These are phyloP conservation scores for Orthochromis malagaraziensis DNA, from an alignment of 2,113 vertebrate genomes.

Conservation along the genomic window DNA sequence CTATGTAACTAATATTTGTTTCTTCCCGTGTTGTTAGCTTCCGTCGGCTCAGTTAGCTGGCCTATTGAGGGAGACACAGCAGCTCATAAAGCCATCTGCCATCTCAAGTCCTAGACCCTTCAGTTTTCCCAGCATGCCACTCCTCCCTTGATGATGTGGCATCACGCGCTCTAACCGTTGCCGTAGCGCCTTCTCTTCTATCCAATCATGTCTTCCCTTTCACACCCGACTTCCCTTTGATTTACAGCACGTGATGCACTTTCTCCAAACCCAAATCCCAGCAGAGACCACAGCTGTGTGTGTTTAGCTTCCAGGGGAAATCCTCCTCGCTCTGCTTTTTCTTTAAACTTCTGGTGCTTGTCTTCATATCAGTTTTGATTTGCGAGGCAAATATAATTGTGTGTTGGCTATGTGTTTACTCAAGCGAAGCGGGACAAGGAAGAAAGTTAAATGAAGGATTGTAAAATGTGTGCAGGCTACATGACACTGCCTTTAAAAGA, in stretches of 20 bases:
- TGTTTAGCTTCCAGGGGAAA: background rate
- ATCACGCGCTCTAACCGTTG: background rate
- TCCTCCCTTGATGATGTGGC: background rate
- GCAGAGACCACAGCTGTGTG: background rate
- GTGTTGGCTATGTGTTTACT: background rate
- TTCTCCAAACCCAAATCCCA: background rate
- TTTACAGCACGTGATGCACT: background rate
- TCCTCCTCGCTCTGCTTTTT: background rate
- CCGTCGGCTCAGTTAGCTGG: rapidly evolving
- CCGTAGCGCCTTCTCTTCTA: background rate
- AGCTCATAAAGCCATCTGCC: background rate
- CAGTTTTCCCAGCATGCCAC: background rate
- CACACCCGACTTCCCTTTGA: background rate
- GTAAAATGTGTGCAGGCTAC: background rate
- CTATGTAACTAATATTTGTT: background rate
- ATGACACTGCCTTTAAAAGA: background rate
- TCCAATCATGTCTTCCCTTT: background rate
- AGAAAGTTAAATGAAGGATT: background rate
- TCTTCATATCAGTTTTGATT: background rate
- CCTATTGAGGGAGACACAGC: background rate
- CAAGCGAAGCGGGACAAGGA: background rate
- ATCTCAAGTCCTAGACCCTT: background rate
- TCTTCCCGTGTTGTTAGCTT: background rate
- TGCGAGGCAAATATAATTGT: background rate
- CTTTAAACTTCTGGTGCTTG: background rate